Conservation (phyloP, 2,888 invertebrate species). For the Epirrita christyi region DNA sequence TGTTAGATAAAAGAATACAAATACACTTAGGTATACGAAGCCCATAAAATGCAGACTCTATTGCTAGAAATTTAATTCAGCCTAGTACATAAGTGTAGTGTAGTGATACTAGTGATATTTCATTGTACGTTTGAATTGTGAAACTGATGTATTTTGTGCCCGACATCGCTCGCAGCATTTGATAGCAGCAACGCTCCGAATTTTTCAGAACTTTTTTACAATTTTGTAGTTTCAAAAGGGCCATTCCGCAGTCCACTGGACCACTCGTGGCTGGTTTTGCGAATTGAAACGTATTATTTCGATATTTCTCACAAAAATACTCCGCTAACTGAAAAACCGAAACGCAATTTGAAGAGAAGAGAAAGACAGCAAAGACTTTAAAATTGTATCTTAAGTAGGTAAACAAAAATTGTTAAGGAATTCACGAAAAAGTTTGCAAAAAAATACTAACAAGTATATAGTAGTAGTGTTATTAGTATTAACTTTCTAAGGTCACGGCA, state of each 20-base stretch:
- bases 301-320: background rate
- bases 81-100: background rate
- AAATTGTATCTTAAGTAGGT: too few species aligned
- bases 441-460: too few species aligned
- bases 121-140: conserved; percentile 11
- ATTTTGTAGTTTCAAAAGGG: conserved; percentile 15
- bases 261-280: conserved; percentile 1
- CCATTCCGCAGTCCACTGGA: conserved; percentile 2
- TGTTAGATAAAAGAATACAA: too few species aligned
- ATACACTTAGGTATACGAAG: too few species aligned
- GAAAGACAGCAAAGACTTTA: too few species aligned
- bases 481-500: background rate
- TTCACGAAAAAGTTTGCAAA: too few species aligned
- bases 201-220: conserved; percentile 18
- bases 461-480: too few species aligned
- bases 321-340: background rate
- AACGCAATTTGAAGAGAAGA: too few species aligned
- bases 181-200: conserved; percentile 16
- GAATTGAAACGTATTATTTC: conserved; percentile 11
- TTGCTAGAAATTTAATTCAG: background rate
- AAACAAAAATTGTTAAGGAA: too few species aligned
- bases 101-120: conserved; percentile 22
- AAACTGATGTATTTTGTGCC: conserved; percentile 20
- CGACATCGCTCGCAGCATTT: conserved; percentile 16
- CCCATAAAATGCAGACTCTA: background rate